Evolutionary conservation across 1,140 invertebrate species (phyloP).

Genomic region (Trichogramma pretiosum): DNA sequence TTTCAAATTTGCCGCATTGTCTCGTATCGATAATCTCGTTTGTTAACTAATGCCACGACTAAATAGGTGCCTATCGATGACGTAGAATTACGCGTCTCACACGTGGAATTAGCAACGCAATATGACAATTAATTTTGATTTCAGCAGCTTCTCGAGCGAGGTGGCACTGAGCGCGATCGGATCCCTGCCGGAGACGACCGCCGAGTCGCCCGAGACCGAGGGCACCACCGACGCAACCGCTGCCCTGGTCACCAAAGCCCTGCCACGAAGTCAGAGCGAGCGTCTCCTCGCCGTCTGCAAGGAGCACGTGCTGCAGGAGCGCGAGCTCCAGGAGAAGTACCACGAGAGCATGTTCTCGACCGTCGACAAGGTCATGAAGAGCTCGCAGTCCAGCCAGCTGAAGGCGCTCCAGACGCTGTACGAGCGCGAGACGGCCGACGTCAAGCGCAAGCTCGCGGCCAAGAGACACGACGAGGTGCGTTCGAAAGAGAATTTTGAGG

Average conservation of each 20-base stretch:
- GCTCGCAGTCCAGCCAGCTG: conserved; percentile 69
- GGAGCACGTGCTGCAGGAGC: conserved; percentile 66
- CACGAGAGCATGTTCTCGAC: conserved; percentile 67
- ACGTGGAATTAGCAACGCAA: too few species aligned
- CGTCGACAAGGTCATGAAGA: conserved; percentile 69
- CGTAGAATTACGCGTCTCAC: too few species aligned
- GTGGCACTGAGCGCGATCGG: conserved; percentile 28
- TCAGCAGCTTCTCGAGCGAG: conserved; percentile 38
- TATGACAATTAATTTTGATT: conserved; percentile 5
- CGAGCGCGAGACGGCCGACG: conserved; percentile 70
- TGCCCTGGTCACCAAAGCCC: conserved; percentile 30
- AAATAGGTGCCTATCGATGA: too few species aligned
- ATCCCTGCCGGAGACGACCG: conserved; percentile 27
- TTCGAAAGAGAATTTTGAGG: too few species aligned
- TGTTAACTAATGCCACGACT: too few species aligned
- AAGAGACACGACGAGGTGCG: conserved; percentile 73
- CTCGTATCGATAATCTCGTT: too few species aligned
- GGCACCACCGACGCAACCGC: conserved; percentile 29
- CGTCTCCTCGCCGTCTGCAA: conserved; percentile 55
- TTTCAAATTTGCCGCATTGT: too few species aligned
- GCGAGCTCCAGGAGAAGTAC: conserved; percentile 75
- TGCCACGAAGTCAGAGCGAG: conserved; percentile 59
- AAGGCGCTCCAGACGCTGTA: conserved; percentile 56
- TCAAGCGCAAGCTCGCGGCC: conserved; percentile 74
- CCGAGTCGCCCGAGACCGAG: conserved; percentile 40